Base-by-base conservation (phyloP, 1,140 invertebrate species). In the Zaprionus ornatus region DNA sequence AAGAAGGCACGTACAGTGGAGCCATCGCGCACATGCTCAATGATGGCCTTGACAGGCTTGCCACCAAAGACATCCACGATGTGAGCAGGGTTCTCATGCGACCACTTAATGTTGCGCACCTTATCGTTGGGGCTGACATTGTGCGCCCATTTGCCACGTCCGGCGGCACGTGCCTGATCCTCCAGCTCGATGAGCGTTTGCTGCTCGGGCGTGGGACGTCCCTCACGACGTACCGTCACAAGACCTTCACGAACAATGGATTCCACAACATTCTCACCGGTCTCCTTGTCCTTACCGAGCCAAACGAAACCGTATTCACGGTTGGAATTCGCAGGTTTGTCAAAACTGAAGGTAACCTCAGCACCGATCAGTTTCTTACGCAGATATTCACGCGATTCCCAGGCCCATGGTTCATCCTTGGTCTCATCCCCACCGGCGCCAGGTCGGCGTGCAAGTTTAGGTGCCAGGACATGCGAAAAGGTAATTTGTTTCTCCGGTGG, bases 1-100 rank as follows among this genome's bases (percentile, higher is more conserved):
- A 99, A 93, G 79, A 99, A 97, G 1, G 96, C 96, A 71, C 98
- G 95, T 2, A 99, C 95, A 1, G 98, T 99, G 19, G 98, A 99
- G 2, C 99, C 99, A 94, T 99, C 98, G 70, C 98, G 95, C 1
- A 99, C 98, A 94, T 98, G 97, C 93, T 99, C 98, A 88, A 99
- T 97, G 27, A 99, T 95, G 57, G 98, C 98, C 92, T 96, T 94
- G 12, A 98, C 93, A 0, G 96, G 97, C 87, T 98, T 97, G 37
- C 95, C 95, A 32, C 95, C 95, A 73, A 95, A 95, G 73, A 97
- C 95, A 64, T 98, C 97, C 12, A 98, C 96, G 91, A 99, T 96
- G 55, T 95, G 94, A 48, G 96, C 94, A 5, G 97, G 95, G 92
- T 97, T 96, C 21, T 99, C 98, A 27, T 98, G 94, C 13, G 93